Evolutionary conservation across 2,888 invertebrate species (phyloP), one percentile per base, ranked within the genome.

Genomic region (Elmis aenea): DNA sequence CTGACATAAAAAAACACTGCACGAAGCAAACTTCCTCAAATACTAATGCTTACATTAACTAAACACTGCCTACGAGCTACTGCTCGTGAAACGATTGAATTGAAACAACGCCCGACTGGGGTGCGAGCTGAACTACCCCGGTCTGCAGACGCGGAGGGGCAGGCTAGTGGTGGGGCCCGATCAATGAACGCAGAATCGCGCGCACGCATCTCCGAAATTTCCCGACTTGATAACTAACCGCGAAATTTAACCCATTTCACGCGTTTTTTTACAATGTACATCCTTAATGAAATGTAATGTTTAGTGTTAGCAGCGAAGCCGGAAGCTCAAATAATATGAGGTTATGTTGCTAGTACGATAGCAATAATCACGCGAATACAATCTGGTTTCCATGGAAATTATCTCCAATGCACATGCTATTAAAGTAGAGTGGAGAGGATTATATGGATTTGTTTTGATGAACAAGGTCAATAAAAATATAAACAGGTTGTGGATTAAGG

Each of bases 1-100:
- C 34, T 68, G 68, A 69, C 74, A 75, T 74, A 63, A 74, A 73
- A 72, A 72, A 72, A 51, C 58, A 58, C 58, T 57, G 57, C 61
- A 47, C 52, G 42, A 47, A 36, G 51, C 46, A 48, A 51, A 42
- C 20, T 12, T n/a, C n/a, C n/a, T 12, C 25, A 14, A 20, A 34
- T 29, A 38, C 26, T 42, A 36, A 34, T 31, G 38, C 40, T 36
- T 36, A 46, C 31, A 42, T 39, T 41, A 42, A 45, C 25, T 34
- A 36, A 36, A 42, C 41, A 33, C 38, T 33, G 36, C 33, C 41
- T 37, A 20, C 37, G 39, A 36, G 36, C 33, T 35, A 22, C 41
- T 42, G 48, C 45, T 39, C 33, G 33, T 36, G 26, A 10, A 36
- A 16, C 33, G 35, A 25, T 38, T 32, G 36, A n/a, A 46, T 43